These are phyloP conservation scores for Ctenicera cuprea DNA, from an alignment of 2,888 invertebrate species.

Conservation along the genomic window DNA sequence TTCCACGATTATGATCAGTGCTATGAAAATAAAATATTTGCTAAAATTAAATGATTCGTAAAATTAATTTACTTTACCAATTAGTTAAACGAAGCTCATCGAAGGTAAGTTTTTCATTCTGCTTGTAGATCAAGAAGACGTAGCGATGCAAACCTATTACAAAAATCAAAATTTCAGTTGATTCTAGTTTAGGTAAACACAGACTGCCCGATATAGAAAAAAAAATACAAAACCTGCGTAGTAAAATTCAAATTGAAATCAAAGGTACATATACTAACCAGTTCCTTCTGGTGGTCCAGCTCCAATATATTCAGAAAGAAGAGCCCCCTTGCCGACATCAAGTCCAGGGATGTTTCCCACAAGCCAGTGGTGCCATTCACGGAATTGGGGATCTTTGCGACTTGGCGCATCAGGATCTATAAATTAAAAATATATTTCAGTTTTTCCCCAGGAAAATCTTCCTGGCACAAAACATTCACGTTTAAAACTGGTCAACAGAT, in stretches of 20 bases:
- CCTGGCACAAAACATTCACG: background rate
- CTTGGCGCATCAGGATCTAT: constrained; percentile 87
- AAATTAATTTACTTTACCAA: constrained; percentile 43
- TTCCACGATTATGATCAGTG: constrained; percentile 66
- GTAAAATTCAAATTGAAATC: too few relatives aligned
- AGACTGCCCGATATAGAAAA: too few relatives aligned
- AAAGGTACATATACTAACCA: constrained; percentile 33
- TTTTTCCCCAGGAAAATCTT: too few relatives aligned
- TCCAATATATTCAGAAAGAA: constrained; percentile 79
- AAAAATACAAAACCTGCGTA: too few relatives aligned
- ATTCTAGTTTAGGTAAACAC: too few relatives aligned
- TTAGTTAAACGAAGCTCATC: constrained; percentile 57
- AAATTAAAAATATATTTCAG: constrained; percentile 1
- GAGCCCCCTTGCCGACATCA: constrained; percentile 79
- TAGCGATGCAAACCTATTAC: constrained; percentile 81
- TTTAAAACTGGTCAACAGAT: too few relatives aligned
- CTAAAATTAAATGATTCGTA: background rate
- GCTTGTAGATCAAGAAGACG: constrained; percentile 82
- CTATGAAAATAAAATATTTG: constrained; percentile 7
- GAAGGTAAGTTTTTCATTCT: constrained; percentile 73
- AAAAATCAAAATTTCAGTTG: background rate
- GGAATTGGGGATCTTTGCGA: constrained; percentile 79
- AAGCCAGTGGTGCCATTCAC: constrained; percentile 88
- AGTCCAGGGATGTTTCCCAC: constrained; percentile 84
- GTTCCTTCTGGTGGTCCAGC: constrained; percentile 84